Conservation (phyloP, 2,113 vertebrate genomes). For the Hyaena hyaena region DNA sequence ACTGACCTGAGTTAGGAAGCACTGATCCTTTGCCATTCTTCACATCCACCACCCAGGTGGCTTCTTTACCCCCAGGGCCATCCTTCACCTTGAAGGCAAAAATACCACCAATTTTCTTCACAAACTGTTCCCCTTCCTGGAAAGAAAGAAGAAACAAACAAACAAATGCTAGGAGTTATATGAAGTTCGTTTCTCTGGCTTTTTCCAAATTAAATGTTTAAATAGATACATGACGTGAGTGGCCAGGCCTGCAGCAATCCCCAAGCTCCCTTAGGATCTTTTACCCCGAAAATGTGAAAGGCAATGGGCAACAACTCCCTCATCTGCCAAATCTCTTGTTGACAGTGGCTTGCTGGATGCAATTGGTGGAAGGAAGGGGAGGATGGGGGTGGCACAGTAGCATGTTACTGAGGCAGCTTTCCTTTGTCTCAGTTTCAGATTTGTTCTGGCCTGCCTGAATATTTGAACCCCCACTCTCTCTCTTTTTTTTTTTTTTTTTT, state of each 20-base stretch:
- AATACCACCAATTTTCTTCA: constrained; percentile 95
- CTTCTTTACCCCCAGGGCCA: constrained; percentile 93
- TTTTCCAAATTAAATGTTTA: not conserved
- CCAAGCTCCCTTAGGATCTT: not conserved
- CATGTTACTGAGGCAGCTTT: not conserved
- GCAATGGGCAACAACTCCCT: not conserved
- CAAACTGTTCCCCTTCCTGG: constrained; percentile 94
- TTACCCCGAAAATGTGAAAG: not conserved
- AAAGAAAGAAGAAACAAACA: constrained; percentile 49
- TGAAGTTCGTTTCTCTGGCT: not conserved
- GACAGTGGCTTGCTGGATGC: not conserved
- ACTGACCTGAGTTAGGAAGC: constrained; percentile 90
- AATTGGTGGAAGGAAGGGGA: not conserved
- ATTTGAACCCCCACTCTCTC: not conserved
- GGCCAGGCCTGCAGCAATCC: not conserved
- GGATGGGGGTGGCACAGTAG: not conserved
- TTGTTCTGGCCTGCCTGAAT: not conserved
- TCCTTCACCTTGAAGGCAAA: constrained; percentile 96
- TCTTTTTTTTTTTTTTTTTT: not conserved
- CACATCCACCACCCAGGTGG: constrained; percentile 95
- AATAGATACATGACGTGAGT: not conserved
- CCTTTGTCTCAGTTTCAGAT: not conserved
- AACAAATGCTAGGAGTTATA: constrained; percentile 11
- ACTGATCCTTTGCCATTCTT: constrained; percentile 95
- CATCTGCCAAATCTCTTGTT: not conserved